Percentiles rank a stretch among this genome's conserved stretches.
phyloP scores from a whole-genome alignment of 2,113 vertebrate genomes.

The Lophochroa leadbeateri region DNA sequence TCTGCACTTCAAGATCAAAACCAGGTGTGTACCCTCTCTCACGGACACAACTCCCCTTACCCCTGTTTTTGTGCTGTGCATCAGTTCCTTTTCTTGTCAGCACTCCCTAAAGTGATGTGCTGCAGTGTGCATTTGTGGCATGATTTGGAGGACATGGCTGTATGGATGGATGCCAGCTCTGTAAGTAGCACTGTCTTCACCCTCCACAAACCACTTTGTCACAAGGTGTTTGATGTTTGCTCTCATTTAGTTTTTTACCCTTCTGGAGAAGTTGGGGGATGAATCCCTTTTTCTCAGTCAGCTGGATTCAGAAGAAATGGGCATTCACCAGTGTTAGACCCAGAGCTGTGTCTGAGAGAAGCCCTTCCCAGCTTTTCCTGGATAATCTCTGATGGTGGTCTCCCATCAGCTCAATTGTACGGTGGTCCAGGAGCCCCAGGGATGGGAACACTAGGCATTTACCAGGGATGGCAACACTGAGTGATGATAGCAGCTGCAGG shows the following conservation, averaged over 20 bases:
- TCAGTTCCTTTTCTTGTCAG: neutral
- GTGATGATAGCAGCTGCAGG: neutral
- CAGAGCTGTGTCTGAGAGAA: neutral
- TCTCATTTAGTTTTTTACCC: neutral
- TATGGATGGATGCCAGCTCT: accelerated
- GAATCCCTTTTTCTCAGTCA: neutral
- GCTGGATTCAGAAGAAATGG: neutral
- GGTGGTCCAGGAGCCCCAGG: neutral
- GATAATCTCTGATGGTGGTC: neutral
- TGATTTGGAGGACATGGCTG: neutral
- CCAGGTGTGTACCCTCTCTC: neutral
- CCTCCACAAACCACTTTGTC: neutral
- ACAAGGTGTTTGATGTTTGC: neutral
- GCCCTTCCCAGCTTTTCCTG: neutral
- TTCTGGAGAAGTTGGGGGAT: neutral
- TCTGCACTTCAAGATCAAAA: neutral
- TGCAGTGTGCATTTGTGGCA: accelerated
- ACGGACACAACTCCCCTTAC: neutral
- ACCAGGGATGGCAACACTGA: neutral
- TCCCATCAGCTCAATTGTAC: accelerated
- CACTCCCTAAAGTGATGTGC: accelerated
- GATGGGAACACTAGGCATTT: neutral
- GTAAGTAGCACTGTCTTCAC: neutral
- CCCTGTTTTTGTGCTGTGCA: neutral
- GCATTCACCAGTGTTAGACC: neutral